Conservation (phyloP, 1,140 invertebrate genomes). For the Panulirus ornatus region DNA sequence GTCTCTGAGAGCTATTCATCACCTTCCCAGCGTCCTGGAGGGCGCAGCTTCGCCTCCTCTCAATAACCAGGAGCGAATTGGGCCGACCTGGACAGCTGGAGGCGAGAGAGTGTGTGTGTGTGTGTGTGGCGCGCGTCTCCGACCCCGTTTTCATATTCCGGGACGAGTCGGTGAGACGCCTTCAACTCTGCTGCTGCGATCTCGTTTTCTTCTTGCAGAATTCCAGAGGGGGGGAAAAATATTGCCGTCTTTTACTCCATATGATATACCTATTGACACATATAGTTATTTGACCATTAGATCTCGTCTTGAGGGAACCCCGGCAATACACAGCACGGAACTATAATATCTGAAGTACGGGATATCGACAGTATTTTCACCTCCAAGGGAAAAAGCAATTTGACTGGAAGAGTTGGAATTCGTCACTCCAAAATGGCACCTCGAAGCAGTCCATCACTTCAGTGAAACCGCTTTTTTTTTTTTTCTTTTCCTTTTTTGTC, state of each 20-base stretch:
- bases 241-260: not conserved
- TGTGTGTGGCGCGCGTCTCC: no score
- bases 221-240: no score
- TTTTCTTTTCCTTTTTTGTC: no score
- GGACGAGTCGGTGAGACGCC: no score
- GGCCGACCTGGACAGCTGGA: not conserved
- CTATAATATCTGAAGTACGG: no score
- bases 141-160: not conserved
- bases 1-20: slow-evolving; percentile 3
- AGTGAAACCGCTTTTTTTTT: no score
- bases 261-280: not conserved
- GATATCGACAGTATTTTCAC: not conserved
- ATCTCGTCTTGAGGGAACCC: no score
- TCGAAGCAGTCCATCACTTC: no score
- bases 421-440: not conserved
- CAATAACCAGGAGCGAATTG: not conserved
- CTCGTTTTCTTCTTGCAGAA: no score
- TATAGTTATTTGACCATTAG: no score
- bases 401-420: not conserved
- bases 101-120: not conserved
- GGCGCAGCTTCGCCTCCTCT: not conserved
- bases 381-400: not conserved
- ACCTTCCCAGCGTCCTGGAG: not conserved
- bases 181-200: no score
- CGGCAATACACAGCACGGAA: no score